These are phyloP conservation scores for Cosmopolites sordidus DNA, from an alignment of 2,888 invertebrate species.

Conservation along the genomic window DNA sequence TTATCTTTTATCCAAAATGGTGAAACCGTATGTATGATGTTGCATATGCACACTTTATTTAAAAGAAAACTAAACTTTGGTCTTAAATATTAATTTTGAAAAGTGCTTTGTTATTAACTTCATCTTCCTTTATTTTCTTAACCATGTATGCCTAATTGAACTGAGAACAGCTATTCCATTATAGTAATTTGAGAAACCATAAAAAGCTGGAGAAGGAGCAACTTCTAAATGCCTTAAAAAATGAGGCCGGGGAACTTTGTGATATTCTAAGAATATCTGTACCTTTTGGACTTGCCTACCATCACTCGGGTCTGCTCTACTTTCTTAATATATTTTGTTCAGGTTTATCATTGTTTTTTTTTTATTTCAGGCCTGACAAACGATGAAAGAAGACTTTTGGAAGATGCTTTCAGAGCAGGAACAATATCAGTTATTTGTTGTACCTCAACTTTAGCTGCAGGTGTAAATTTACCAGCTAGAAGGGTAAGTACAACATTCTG, in stretches of 20 bases:
- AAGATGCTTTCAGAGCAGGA: slow-evolving; percentile 79
- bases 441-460: slow-evolving; percentile 96
- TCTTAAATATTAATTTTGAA: neutral
- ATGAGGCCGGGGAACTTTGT: slow-evolving; percentile 63
- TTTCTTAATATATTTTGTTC: neutral
- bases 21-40: slow-evolving; percentile 41
- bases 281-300: slow-evolving; percentile 83
- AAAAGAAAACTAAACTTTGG: neutral
- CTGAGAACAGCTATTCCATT: slow-evolving; percentile 11
- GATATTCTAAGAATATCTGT: slow-evolving; percentile 63
- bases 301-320: slow-evolving; percentile 84
- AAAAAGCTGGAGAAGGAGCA: slow-evolving; percentile 57
- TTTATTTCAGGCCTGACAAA: slow-evolving; percentile 61
- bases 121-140: neutral
- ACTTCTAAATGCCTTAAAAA: slow-evolving; percentile 59
- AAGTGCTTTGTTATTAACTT: too few species aligned
- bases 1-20: slow-evolving; percentile 63
- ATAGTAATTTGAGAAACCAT: slow-evolving; percentile 54
- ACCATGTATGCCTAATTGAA: neutral
- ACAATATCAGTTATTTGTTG: slow-evolving; percentile 86
- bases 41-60: too few species aligned
- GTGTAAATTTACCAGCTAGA: slow-evolving; percentile 92
- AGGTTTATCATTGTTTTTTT: slow-evolving; percentile 5
- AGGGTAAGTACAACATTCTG: slow-evolving; percentile 62
- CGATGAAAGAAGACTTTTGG: slow-evolving; percentile 81